A percentile compares a stretch with the other conserved stretches of the same genome.
These are phyloP conservation scores for Neoaliturus tenellus DNA, from an alignment of 2,888 invertebrate genomes.

Conservation along the genomic window DNA sequence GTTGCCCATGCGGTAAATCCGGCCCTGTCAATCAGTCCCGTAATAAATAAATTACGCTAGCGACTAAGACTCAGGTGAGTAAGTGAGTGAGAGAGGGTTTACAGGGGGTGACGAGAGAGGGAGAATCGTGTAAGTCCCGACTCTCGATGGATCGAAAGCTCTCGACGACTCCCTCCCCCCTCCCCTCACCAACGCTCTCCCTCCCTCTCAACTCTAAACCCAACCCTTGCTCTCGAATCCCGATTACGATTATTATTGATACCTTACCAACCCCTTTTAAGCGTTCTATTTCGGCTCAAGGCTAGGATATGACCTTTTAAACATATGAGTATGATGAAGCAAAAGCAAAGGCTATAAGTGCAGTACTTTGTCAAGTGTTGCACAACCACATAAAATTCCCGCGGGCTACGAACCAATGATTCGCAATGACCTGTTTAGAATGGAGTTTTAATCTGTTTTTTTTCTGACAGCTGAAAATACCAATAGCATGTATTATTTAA, in stretches of 20 bases:
- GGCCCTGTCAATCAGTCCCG: background rate
- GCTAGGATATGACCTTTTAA: no score
- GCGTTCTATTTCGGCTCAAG: background rate
- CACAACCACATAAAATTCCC: no score
- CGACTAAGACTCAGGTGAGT: background rate
- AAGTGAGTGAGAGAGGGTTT: background rate
- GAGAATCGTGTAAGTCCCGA: background rate
- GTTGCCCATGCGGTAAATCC: no score
- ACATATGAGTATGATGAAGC: no score
- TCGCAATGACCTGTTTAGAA: no score
- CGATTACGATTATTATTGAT: slow-evolving; percentile 30
- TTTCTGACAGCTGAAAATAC: no score
- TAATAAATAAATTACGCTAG: background rate
- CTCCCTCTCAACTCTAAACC: background rate
- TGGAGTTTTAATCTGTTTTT: no score
- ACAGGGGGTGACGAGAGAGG: background rate
- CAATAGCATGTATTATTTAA: no score
- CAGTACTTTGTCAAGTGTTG: no score
- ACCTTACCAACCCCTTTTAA: background rate
- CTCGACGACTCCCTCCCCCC: slow-evolving; percentile 22
- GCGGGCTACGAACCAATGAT: no score
- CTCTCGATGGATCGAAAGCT: slow-evolving; percentile 41
- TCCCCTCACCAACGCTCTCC: background rate
- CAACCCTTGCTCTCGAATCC: slow-evolving; percentile 13
- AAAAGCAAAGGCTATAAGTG: no score